Percentiles rank a stretch among this genome's conserved stretches.
These are phyloP conservation scores for Drosophila setosimentum DNA, from an alignment of 2,888 invertebrate genomes.

Conservation along the genomic window DNA sequence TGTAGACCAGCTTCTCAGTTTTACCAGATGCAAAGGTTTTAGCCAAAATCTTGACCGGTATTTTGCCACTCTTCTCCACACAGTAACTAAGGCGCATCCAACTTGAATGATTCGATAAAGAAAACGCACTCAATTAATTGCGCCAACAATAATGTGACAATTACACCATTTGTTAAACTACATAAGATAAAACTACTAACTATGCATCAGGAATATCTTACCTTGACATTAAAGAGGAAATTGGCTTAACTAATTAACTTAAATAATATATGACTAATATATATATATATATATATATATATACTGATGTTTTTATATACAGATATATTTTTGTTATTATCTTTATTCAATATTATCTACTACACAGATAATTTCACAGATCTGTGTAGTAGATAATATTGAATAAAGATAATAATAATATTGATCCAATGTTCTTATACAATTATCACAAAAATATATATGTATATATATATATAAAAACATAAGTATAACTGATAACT, in stretches of 20 bases:
- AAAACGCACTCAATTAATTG: conserved; percentile 7
- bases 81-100: conserved; percentile 99
- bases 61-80: conserved; percentile 97
- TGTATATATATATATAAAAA: not conserved
- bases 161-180: not conserved
- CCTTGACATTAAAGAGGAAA: not conserved
- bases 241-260: not conserved
- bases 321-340: not conserved
- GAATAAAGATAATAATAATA: not conserved
- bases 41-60: conserved; percentile 98
- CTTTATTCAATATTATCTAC: not conserved
- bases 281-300: fast-evolving
- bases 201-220: not conserved
- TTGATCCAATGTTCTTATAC: not conserved
- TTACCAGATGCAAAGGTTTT: conserved; percentile 99
- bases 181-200: not conserved
- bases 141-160: not conserved
- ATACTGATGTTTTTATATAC: not conserved
- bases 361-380: no score
- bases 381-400: no score
- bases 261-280: not conserved
- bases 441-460: not conserved
- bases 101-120: conserved; percentile 86
- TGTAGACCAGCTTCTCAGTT: conserved; percentile 99
- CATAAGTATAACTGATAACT: not conserved